Evolutionary conservation across 2,113 vertebrate genomes (phyloP).

Genomic region (Turnix velox): DNA sequence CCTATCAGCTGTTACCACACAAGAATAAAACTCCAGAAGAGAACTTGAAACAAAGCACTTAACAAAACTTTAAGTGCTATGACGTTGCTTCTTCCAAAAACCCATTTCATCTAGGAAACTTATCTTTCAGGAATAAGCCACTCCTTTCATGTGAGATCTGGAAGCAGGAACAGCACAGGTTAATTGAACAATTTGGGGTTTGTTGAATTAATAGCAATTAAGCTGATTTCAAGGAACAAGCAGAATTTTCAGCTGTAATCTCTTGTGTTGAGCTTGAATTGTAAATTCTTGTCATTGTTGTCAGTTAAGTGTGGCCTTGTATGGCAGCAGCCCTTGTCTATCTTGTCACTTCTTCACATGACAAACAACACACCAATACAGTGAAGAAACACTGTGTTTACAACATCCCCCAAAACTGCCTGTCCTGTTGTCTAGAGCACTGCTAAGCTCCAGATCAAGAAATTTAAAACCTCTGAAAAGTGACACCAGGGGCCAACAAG

Average conservation of each 20-base stretch:
- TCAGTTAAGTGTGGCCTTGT: not conserved
- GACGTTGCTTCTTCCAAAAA: not conserved
- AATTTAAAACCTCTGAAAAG: not conserved
- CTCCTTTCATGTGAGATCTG: not conserved
- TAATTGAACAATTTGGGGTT: not conserved
- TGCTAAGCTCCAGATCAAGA: not conserved
- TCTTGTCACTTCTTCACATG: not conserved
- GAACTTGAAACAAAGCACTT: not conserved
- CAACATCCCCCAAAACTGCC: not conserved
- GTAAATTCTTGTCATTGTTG: not conserved
- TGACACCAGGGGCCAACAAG: not conserved
- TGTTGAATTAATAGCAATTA: not conserved
- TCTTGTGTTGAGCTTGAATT: not conserved
- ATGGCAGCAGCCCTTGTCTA: not conserved
- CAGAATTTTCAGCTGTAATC: not conserved
- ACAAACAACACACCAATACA: not conserved
- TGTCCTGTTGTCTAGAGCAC: not conserved
- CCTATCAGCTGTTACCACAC: not conserved
- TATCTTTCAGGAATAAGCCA: not conserved
- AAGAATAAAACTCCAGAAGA: not conserved
- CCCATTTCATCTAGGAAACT: not conserved
- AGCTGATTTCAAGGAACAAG: not conserved
- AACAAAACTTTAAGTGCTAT: not conserved
- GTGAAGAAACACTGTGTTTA: not conserved
- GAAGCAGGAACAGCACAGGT: not conserved